Conservation (phyloP, 2,888 invertebrate genomes). For the Ametastegia equiseti region DNA sequence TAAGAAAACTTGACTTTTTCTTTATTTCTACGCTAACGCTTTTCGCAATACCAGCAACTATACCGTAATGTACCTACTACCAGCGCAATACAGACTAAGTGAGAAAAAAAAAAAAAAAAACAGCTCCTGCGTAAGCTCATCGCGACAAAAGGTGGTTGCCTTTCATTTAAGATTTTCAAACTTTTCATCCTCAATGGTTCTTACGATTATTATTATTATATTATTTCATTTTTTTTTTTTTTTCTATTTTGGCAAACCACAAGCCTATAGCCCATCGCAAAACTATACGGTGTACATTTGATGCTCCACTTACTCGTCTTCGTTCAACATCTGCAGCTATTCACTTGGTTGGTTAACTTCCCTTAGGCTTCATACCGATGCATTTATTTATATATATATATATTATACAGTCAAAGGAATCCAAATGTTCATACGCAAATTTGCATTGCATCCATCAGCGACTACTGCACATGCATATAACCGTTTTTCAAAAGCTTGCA, state of each 20-base stretch:
- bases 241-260: not conserved
- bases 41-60: no score
- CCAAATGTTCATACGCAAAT: constrained; percentile 2
- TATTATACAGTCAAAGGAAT: constrained; percentile 39
- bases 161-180: not conserved
- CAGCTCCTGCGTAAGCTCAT: not conserved
- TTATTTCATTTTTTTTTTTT: not conserved
- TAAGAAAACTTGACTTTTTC: not conserved
- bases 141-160: not conserved
- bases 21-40: no score
- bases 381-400: not conserved
- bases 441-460: constrained; percentile 14
- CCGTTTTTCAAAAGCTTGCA: not conserved
- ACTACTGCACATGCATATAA: not conserved
- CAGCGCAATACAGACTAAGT: no score
- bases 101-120: no score
- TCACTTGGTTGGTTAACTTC: not conserved
- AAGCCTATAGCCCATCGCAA: not conserved
- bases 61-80: no score
- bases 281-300: not conserved
- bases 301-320: not conserved
- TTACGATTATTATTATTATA: not conserved
- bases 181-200: not conserved
- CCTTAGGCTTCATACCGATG: not conserved
- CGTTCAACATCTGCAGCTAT: not conserved